These are phyloP conservation scores for Amiota minor DNA, from an alignment of 2,888 invertebrate species.

Conservation along the genomic window DNA sequence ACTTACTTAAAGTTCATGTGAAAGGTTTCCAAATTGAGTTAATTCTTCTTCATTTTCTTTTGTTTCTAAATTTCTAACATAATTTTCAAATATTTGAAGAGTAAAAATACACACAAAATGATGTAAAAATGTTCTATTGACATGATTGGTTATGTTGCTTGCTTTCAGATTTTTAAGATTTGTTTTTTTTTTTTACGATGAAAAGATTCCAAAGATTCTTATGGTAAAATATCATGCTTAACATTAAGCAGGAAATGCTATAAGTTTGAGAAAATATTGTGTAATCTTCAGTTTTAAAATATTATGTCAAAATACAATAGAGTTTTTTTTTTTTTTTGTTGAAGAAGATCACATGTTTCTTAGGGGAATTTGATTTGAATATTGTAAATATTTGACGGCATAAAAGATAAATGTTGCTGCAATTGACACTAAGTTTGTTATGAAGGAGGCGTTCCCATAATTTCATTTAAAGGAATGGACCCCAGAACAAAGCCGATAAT, in stretches of 20 bases:
- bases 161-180: not conserved
- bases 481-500: too few relatives aligned
- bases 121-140: slow-evolving; percentile 18
- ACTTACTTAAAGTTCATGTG: slow-evolving; percentile 57
- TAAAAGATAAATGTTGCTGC: too few relatives aligned
- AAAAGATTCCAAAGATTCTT: not conserved
- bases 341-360: too few relatives aligned
- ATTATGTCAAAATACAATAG: too few relatives aligned
- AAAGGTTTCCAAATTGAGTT: slow-evolving; percentile 44
- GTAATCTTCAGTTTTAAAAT: slow-evolving; percentile 7
- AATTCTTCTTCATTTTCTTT: not conserved
- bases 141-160: slow-evolving; percentile 38
- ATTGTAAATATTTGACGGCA: too few relatives aligned
- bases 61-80: too few relatives aligned
- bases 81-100: too few relatives aligned
- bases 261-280: slow-evolving; percentile 32
- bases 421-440: too few relatives aligned
- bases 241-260: slow-evolving; percentile 45
- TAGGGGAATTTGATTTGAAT: too few relatives aligned
- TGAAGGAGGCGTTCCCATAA: too few relatives aligned
- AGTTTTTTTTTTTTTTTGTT: too few relatives aligned
- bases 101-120: not conserved
- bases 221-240: not conserved
- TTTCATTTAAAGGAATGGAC: too few relatives aligned
- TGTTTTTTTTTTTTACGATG: not conserved